A percentile compares a stretch with the other conserved stretches of the same genome.
These are phyloP conservation scores for Paelopatides confundens DNA, from an alignment of 53 echinoderm and acorn worm species.

Conservation along the genomic window DNA sequence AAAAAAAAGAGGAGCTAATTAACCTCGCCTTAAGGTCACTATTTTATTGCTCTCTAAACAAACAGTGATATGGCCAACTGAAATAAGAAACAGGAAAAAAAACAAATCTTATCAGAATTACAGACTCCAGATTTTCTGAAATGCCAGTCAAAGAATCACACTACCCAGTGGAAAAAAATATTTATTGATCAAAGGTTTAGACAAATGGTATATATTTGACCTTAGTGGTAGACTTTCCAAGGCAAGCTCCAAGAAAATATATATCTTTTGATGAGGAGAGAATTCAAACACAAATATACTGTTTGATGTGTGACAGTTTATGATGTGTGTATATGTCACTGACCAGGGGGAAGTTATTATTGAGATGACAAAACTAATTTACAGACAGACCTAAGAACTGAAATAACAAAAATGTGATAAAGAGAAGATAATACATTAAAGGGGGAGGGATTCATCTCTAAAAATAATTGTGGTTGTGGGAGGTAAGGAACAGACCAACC, in stretches of 20 bases:
- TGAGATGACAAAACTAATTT: background rate
- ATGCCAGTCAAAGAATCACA: constrained; percentile 26
- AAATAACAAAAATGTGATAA: background rate
- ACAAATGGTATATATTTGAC: constrained; percentile 44
- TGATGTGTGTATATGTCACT: constrained; percentile 11
- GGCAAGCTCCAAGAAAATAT: background rate
- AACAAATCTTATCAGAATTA: constrained; percentile 14
- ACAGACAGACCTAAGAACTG: background rate
- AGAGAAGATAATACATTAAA: background rate
- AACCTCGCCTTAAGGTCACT: constrained; percentile 32
- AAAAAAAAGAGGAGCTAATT: constrained; percentile 13
- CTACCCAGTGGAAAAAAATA: constrained; percentile 24
- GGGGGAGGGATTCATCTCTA: background rate
- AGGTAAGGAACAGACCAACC: background rate
- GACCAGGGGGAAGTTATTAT: constrained; percentile 1
- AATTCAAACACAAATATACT: background rate
- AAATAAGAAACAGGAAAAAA: background rate
- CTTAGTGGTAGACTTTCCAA: constrained; percentile 27
- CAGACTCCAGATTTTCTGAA: constrained; percentile 10
- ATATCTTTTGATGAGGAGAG: constrained; percentile 33
- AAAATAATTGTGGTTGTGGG: background rate
- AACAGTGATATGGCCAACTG: background rate
- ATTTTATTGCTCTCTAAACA: constrained; percentile 37
- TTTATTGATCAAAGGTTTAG: constrained; percentile 44
- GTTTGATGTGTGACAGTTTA: background rate